phyloP scores from a whole-genome alignment of 2,113 vertebrate species.

The Mus pahari region DNA sequence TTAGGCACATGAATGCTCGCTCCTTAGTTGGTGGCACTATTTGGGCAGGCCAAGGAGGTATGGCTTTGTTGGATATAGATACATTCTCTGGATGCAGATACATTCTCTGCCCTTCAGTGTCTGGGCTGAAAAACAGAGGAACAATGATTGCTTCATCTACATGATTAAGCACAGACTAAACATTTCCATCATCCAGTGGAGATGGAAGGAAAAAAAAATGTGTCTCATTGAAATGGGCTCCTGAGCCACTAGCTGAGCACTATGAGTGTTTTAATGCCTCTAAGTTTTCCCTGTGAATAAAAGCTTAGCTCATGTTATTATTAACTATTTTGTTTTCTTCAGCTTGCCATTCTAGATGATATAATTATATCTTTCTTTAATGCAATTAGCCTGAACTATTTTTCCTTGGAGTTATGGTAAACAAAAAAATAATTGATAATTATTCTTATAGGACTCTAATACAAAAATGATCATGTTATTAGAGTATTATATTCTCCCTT shows the following conservation, averaged over 20 bases:
- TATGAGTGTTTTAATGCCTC: not conserved
- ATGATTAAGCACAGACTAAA: not conserved
- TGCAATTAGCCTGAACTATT: not conserved
- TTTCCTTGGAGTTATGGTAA: conserved; percentile 15
- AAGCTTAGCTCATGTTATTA: not conserved
- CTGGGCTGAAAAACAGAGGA: not conserved
- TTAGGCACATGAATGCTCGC: not conserved
- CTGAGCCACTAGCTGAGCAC: not conserved
- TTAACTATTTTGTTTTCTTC: conserved; percentile 12
- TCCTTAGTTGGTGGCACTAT: not conserved
- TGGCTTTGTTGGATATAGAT: too few relatives aligned
- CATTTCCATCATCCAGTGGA: not conserved
- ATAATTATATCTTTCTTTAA: not conserved
- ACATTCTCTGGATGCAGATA: not conserved
- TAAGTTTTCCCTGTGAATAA: not conserved
- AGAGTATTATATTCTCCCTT: conserved; percentile 23
- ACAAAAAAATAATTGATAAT: conserved; percentile 32
- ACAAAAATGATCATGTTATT: not conserved
- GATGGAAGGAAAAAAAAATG: not conserved
- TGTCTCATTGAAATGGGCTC: not conserved
- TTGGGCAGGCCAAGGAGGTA: too few relatives aligned
- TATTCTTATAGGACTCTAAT: not conserved
- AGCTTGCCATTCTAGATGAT: not conserved
- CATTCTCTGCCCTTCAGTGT: not conserved
- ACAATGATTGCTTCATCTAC: not conserved